Conservation (phyloP, 2,797 vertebrate species). For the Eurystomus glaucurus region DNA sequence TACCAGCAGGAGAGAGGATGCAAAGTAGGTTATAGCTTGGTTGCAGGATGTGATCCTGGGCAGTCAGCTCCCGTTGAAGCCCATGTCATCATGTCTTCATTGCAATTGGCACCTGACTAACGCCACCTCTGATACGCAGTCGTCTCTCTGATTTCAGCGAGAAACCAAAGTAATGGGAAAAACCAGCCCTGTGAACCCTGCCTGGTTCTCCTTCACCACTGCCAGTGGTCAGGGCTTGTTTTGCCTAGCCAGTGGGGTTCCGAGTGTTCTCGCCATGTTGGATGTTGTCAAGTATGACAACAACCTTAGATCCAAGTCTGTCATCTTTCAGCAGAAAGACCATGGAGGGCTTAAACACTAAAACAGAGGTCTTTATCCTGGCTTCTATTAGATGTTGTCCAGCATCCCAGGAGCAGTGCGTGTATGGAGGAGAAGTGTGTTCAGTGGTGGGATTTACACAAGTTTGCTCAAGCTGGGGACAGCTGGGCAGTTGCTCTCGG, state of each 20-base stretch:
- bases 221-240: background rate
- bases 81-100: background rate
- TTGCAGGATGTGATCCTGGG: background rate
- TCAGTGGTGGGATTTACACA: background rate
- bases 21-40: background rate
- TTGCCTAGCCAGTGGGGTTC: background rate
- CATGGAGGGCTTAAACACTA: background rate
- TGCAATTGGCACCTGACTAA: conserved; percentile 28
- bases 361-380: background rate
- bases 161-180: background rate
- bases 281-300: background rate
- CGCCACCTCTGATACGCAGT: background rate
- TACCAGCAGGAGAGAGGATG: background rate
- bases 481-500: background rate
- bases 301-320: background rate
- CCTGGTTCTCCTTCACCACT: background rate
- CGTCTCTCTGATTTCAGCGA: background rate
- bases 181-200: background rate
- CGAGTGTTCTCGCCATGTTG: background rate
- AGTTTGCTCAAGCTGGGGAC: background rate
- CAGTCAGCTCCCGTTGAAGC: background rate
- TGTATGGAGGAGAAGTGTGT: too few relatives aligned
- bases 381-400: background rate
- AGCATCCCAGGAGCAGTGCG: background rate
- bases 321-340: background rate